These are phyloP conservation scores for Colletes latitarsis DNA, from an alignment of 1,140 invertebrate genomes.

Conservation along the genomic window DNA sequence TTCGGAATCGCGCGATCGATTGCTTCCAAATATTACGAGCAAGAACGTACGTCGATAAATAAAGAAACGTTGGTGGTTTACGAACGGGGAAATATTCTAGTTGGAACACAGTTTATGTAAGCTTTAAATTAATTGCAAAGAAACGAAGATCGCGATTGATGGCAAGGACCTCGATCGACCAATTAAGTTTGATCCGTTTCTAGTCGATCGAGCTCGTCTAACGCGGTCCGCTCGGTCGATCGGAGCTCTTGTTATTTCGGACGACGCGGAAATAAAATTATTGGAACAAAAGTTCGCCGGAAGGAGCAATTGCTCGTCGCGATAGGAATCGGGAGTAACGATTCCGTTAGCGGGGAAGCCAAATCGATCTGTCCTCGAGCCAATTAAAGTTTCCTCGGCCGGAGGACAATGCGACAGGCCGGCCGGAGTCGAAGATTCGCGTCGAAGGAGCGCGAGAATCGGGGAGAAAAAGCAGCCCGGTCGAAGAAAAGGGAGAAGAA, in stretches of 20 bases:
- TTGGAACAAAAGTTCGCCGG: background rate
- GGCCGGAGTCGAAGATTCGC: background rate
- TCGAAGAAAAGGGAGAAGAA: background rate
- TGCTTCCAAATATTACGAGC: no score
- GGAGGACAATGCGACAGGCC: conserved; percentile 36
- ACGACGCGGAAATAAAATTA: background rate
- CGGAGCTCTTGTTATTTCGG: background rate
- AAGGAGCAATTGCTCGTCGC: conserved; percentile 7
- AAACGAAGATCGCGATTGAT: no score
- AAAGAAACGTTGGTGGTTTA: no score
- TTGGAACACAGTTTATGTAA: no score
- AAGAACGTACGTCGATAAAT: no score
- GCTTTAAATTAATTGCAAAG: no score
- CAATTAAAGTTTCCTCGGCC: conserved; percentile 47
- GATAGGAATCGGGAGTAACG: conserved; percentile 38
- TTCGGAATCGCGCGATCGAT: background rate
- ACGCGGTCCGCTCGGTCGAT: background rate
- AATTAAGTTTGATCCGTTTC: no score
- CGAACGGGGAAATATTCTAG: no score
- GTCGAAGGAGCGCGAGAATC: background rate
- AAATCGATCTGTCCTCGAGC: conserved; percentile 42
- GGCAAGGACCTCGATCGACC: no score
- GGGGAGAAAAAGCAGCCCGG: conserved; percentile 28
- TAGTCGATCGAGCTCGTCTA: no score
- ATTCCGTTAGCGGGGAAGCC: conserved; percentile 28